Base-by-base conservation (phyloP, 2,888 invertebrate genomes). In the Trissolcus brochymenae region DNA sequence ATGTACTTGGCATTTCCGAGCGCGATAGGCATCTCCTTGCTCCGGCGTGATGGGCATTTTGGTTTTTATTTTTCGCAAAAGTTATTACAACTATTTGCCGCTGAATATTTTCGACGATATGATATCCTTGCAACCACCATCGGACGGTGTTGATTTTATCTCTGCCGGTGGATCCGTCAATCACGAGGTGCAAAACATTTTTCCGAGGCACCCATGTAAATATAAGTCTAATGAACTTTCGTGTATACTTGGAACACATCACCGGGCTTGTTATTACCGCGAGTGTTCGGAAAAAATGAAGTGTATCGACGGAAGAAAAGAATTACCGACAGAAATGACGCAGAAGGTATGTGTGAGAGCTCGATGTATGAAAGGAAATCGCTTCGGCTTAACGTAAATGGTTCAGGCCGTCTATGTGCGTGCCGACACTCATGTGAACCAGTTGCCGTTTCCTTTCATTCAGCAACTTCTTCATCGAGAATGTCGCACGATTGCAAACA, bases 381-480 rank as follows among this genome's bases (percentile, higher is more conserved):
- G 84, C 85, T 82, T 86, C 83, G 82, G 83, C 84, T 83, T 82
- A 81, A 82, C 82, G 84, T 84, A 85, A 86, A 86, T 84, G 83
- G 79, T 81, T 83, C 83, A 80, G 76, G 79, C 80, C 79, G 76
- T 79, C 75, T 81, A 78, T 80, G 79, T 84, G 84, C 84, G 82
- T 82, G 84, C 81, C 80, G 76, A 76, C 74, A 78, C 81, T 82
- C 86, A 86, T 86, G 86, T 86, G 86, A 86, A 86, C 86, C 86
- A 81, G 83, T 81, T 80, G 83, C 83, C 82, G 86, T 86, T 86
- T 86, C 86, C 86, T 86, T 86, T 86, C 86, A 84, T 86, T 86
- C 86, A 84, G 82, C 81, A 81, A 84, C 84, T 84, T 86, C 84
- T 85, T 86, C 86, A 85, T 85, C 84, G 85, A 76, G 85, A 85